Conservation (phyloP, 2,888 invertebrate species). For the Phytoseiulus persimilis region DNA sequence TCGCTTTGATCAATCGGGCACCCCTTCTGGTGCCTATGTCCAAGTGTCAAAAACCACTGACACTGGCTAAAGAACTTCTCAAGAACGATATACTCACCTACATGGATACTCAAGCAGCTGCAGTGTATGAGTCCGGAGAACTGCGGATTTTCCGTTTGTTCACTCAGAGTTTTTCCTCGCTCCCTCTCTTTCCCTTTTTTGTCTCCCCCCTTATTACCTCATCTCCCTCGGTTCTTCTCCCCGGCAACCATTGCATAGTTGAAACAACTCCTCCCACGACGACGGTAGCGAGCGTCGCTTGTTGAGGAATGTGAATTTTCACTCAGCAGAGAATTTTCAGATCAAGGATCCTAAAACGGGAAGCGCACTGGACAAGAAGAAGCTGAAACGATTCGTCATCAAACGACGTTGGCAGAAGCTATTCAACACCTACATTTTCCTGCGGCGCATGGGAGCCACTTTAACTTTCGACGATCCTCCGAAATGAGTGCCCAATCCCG, state of each 20-base stretch:
- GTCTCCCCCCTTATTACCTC: too few relatives aligned
- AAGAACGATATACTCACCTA: constrained; percentile 71
- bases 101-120: constrained; percentile 73
- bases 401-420: constrained; percentile 68
- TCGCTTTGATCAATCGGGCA: constrained; percentile 47
- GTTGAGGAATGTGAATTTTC: too few relatives aligned
- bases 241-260: too few relatives aligned
- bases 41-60: constrained; percentile 49
- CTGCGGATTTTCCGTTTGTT: constrained; percentile 67
- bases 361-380: constrained; percentile 61
- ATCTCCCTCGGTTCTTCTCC: too few relatives aligned
- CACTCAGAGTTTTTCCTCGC: too few relatives aligned
- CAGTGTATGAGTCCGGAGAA: constrained; percentile 60
- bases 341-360: not conserved
- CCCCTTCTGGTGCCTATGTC: constrained; percentile 48
- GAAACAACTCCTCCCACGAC: too few relatives aligned
- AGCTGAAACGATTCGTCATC: constrained; percentile 70
- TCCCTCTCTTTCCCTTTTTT: too few relatives aligned
- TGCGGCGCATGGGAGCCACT: constrained; percentile 19
- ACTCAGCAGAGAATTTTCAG: not conserved
- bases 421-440: constrained; percentile 8
- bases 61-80: constrained; percentile 66
- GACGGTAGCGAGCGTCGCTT: too few relatives aligned
- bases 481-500: not conserved
- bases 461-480: not conserved